A percentile compares a stretch with the other conserved stretches of the same genome.
phyloP scores from a whole-genome alignment of 2,797 vertebrate genomes.

The Pachyuromys duprasi region DNA sequence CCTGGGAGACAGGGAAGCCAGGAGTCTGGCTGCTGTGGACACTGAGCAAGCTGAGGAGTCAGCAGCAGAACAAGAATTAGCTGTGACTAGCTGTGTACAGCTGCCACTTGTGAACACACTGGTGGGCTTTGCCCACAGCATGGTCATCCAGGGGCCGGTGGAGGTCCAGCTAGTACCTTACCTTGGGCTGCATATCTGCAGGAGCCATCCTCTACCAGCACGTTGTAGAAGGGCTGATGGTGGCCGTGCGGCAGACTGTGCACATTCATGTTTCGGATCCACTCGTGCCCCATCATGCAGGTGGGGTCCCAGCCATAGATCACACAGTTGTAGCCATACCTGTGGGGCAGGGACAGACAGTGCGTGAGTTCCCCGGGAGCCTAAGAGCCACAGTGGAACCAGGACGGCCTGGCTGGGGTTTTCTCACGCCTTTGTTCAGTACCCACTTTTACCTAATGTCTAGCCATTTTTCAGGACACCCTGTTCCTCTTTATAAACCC shows the following conservation, averaged over 20 bases:
- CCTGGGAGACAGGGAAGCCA: not conserved
- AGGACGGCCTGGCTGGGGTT: rapidly evolving
- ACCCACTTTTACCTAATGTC: not conserved
- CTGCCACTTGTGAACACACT: not conserved
- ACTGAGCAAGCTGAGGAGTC: not conserved
- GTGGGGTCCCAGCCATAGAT: constrained; percentile 98
- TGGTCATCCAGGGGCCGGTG: rapidly evolving
- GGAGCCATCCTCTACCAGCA: constrained; percentile 97
- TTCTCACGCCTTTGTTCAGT: rapidly evolving
- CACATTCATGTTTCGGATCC: constrained; percentile 98
- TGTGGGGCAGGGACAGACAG: not conserved
- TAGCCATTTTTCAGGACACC: not conserved
- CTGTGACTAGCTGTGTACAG: not conserved
- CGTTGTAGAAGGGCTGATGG: constrained; percentile 98
- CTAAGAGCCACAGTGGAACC: rapidly evolving
- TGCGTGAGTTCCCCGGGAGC: not conserved
- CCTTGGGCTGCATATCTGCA: constrained; percentile 97
- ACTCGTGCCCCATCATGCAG: constrained; percentile 98
- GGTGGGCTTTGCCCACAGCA: too few species aligned
- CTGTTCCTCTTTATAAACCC: not conserved
- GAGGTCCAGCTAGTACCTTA: constrained; percentile 70
- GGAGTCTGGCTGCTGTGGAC: not conserved
- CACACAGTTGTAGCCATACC: constrained; percentile 97
- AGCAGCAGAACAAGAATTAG: not conserved
- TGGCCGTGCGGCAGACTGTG: constrained; percentile 94